Evolutionary conservation across 2,797 vertebrate species (phyloP), one percentile per base, ranked within the genome.

Genomic region (Diglossa cyanea): DNA sequence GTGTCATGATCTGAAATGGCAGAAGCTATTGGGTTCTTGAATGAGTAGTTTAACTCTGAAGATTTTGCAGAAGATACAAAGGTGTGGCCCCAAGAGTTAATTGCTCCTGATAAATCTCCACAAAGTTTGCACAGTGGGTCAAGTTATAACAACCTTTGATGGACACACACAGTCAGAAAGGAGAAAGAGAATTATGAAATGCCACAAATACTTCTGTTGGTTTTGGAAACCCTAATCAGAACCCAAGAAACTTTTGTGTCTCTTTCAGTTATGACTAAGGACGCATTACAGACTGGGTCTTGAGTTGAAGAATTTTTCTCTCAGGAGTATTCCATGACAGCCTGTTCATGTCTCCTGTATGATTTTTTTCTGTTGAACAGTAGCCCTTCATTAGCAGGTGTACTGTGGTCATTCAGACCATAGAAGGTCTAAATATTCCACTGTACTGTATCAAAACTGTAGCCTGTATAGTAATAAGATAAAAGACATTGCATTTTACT

Each of bases 201-300:
- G 20, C n/a, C 39, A 18, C 10, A 23, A 77, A 21, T 17, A 21
- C 3, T 33, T 73, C 28, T 58, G 2, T 44, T 85, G 31, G 4
- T 50, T 88, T 88, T 33, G 42, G 50, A 60, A 83, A 50, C 18
- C 15, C n/a, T 63, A 21, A 85, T 45, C 61, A 51, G 40, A 82
- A 91, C 55, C 37, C 33, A 63, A 68, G 39, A 85, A 76, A 42
- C 19, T 47, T 48, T 9, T 47, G 17, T 74, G n/a, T 62, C 17
- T 28, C 25, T 81, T 84, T 67, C 30, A 54, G 2, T 81, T 78
- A 7, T 20, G 50, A n/a, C 47, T 60, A 54, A 67, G 50, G 35
- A 18, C 0, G 0, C 39, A 7, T 51, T 74, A 31, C n/a, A 61
- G 47, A 23, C 2, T 1, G 2, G 6, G 11, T 37, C 60, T 82